phyloP scores from a whole-genome alignment of 2,888 invertebrate species.

The Acleris cristana region DNA sequence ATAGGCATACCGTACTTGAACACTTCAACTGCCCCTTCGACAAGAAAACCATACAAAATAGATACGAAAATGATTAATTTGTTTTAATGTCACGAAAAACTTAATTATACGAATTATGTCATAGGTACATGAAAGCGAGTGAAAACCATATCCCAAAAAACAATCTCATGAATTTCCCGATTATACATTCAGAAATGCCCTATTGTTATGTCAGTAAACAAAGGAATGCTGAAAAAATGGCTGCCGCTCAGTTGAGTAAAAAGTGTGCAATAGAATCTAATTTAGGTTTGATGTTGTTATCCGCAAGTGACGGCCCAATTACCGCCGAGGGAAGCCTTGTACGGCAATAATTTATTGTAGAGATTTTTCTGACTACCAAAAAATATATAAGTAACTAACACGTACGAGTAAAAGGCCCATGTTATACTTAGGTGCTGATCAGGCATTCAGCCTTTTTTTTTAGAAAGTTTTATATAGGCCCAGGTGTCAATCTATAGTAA shows the following conservation, averaged over 20 bases:
- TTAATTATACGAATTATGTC: background rate
- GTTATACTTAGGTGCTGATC: no score
- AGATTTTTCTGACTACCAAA: background rate
- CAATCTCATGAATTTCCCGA: background rate
- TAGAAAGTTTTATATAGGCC: no score
- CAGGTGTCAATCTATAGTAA: no score
- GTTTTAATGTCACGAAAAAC: no score
- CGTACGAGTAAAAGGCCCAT: no score
- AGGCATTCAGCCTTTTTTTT: no score
- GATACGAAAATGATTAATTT: no score
- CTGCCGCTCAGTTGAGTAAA: constrained; percentile 5
- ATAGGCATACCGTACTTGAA: no score
- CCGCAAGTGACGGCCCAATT: constrained; percentile 3
- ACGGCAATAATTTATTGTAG: background rate
- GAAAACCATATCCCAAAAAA: background rate
- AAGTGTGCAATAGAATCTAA: constrained; percentile 15
- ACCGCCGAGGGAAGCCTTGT: background rate
- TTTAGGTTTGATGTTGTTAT: constrained; percentile 10
- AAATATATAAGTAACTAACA: no score
- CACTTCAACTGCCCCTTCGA: background rate
- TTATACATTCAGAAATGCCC: background rate
- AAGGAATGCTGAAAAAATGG: background rate
- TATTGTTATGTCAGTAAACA: background rate
- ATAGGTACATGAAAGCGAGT: background rate
- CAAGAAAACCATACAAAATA: background rate